Evolutionary conservation across 1,140 invertebrate species (phyloP).

Genomic region (Zaprionus gabonicus): DNA sequence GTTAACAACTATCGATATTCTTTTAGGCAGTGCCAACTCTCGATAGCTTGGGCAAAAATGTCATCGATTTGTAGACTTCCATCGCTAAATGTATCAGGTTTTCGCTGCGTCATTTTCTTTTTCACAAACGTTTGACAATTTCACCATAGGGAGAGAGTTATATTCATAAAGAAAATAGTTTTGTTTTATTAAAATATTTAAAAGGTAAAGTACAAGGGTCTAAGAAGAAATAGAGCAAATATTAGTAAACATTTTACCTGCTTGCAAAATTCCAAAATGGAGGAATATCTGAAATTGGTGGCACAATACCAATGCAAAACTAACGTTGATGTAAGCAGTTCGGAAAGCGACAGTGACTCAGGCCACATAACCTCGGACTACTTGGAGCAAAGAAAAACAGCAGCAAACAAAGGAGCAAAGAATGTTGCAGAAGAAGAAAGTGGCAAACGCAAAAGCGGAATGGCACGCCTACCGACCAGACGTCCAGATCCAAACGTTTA

Average conservation of each 20-base stretch:
- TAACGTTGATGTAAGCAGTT: slow-evolving; percentile 46
- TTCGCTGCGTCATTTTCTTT: slow-evolving; percentile 27
- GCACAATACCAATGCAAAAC: slow-evolving; percentile 50
- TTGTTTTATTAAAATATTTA: slow-evolving; percentile 16
- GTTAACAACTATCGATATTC: neutral
- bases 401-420: neutral
- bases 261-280: slow-evolving; percentile 58
- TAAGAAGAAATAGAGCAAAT: slow-evolving; percentile 53
- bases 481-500: slow-evolving; percentile 68
- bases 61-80: neutral
- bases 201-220: slow-evolving; percentile 63
- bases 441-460: slow-evolving; percentile 38
- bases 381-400: neutral
- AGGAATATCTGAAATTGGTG: slow-evolving; percentile 55
- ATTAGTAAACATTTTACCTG: slow-evolving; percentile 64
- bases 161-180: neutral
- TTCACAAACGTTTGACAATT: slow-evolving; percentile 48
- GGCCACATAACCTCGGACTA: slow-evolving; percentile 23
- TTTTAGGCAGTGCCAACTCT: too few relatives aligned
- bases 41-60: neutral
- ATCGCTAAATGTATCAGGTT: neutral
- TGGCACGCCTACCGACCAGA: slow-evolving; percentile 63
- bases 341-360: slow-evolving; percentile 47
- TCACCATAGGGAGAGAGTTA: slow-evolving; percentile 29
- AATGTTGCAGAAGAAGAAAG: slow-evolving; percentile 10